Evolutionary conservation across 2,797 vertebrate genomes (phyloP), one percentile per base, ranked within the genome.

Genomic region (Coluber constrictor): DNA sequence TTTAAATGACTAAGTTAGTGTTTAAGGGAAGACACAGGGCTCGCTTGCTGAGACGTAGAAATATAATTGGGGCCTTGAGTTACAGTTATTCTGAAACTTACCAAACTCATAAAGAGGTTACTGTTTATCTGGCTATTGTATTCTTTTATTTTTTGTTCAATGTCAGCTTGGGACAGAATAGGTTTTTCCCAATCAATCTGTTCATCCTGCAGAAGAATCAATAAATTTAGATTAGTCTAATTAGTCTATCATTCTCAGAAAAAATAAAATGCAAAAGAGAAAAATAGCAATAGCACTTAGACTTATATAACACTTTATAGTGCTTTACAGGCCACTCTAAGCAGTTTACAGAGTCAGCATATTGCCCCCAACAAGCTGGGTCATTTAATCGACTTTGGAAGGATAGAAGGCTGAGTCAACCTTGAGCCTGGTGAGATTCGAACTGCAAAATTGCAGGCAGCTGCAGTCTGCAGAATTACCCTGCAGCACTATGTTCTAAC

Each of bases 61-160:
- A 83, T 87, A n/a, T 87, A 25, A 43, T n/a, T 20, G 66, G 16
- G 63, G 23, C 61, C 13, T 55, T 43, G 37, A 79, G 3, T 43
- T 61, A 29, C 74, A 55, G 12, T 6, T 91, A 8, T 83, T 74
- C 9, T 0, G 56, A 63, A 57, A 96, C 98, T 95, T 96, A 99
- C 99, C 97, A 98, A 95, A 96, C 98, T 98, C 99, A 99, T 99
- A 97, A 98, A 98, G 96, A 99, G 98, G 95, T 98, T 99, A 97
- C 98, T 99, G 97, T 98, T 99, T 96, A 99, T 99, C 97, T 99
- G 98, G 94, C 98, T 97, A 93, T 99, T 99, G 95, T 99, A 99
- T 94, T 99, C 99, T 95, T 98, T 98, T 90, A 99, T 98, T 95
- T 98, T 98, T 97, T 98, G 98, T 92, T 99, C 98, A 95, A 98